Conservation (phyloP, 1,140 invertebrate genomes). For the Lordiphosa stackelbergi region DNA sequence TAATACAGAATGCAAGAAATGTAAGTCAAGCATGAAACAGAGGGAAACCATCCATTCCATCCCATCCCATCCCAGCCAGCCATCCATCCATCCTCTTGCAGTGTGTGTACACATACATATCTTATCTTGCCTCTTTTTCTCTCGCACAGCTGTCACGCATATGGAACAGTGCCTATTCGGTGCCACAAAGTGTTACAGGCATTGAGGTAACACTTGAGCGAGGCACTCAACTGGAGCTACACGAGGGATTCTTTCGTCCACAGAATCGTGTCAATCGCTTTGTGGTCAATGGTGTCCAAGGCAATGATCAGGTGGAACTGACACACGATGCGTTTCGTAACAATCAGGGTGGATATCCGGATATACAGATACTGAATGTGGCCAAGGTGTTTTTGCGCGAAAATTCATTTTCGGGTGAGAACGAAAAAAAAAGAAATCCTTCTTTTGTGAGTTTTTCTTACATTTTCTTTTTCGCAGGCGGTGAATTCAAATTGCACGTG, state of each 20-base stretch:
- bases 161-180: constrained; percentile 28
- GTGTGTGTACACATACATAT: background rate
- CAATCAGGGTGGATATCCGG: constrained; percentile 63
- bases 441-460: too few relatives aligned
- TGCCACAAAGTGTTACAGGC: constrained; percentile 28
- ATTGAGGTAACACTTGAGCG: constrained; percentile 40
- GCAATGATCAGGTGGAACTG: constrained; percentile 56
- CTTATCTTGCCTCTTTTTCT: background rate
- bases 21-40: constrained; percentile 59
- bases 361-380: constrained; percentile 49
- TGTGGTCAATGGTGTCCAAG: constrained; percentile 34
- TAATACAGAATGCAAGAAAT: constrained; percentile 62
- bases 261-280: constrained; percentile 61
- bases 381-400: constrained; percentile 37
- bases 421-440: background rate
- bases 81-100: background rate
- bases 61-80: too few relatives aligned
- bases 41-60: too few relatives aligned
- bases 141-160: constrained; percentile 29
- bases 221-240: constrained; percentile 35
- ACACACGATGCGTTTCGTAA: constrained; percentile 45
- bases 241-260: constrained; percentile 40
- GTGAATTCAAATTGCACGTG: constrained; percentile 56
- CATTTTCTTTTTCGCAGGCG: constrained; percentile 6
- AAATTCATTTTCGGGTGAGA: constrained; percentile 51